Conservation (phyloP, 1,140 invertebrate genomes). For the Ceratoteleas bidentatus region DNA sequence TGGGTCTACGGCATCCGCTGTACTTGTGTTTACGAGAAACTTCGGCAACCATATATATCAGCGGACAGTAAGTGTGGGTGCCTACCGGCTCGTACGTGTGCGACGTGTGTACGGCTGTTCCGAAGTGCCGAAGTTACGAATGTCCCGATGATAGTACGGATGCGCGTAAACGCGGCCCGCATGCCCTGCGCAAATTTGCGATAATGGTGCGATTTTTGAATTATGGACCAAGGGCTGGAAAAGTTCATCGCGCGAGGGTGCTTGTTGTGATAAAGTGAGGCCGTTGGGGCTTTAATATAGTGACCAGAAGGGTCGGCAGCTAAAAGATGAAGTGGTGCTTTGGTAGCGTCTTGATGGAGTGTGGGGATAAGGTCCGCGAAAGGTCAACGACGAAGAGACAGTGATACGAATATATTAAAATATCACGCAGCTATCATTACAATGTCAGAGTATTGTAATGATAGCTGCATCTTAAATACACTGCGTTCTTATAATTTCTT, state of each 20-base stretch:
- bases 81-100: constrained; percentile 15
- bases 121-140: constrained; percentile 49
- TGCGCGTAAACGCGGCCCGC: constrained; percentile 13
- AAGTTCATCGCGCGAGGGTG: constrained; percentile 20
- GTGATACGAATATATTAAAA: background rate
- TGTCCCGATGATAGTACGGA: constrained; percentile 51
- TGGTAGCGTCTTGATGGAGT: background rate
- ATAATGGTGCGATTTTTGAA: constrained; percentile 45
- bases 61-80: constrained; percentile 31
- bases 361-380: background rate
- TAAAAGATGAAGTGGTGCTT: constrained; percentile 7
- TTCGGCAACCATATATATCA: constrained; percentile 47
- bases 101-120: constrained; percentile 51
- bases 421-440: too few relatives aligned
- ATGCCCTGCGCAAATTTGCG: constrained; percentile 20
- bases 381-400: background rate
- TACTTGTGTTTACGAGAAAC: constrained; percentile 63
- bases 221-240: constrained; percentile 29
- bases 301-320: constrained; percentile 17
- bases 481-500: too few relatives aligned
- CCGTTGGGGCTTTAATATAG: constrained; percentile 26
- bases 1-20: constrained; percentile 47
- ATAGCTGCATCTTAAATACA: too few relatives aligned
- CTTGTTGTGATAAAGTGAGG: constrained; percentile 26
- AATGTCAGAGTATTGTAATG: too few relatives aligned